A percentile compares a stretch with the other conserved stretches of the same genome.
phyloP scores from a whole-genome alignment of 2,888 invertebrate species.

The Diarsia dahlii region DNA sequence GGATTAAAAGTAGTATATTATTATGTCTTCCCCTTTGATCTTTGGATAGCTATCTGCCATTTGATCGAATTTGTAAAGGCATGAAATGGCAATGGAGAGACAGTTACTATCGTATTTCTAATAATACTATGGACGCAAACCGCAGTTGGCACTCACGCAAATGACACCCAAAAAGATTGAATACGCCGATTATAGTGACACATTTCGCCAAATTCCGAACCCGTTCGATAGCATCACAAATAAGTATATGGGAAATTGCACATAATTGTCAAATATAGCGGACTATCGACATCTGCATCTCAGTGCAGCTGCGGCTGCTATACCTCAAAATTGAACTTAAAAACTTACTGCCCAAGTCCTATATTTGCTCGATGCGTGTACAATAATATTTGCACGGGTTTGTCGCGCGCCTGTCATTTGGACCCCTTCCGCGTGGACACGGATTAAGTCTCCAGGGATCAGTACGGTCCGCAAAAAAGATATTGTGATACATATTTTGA shows the following conservation, averaged over 20 bases:
- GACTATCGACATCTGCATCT: constrained; percentile 68
- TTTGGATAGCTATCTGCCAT: not conserved
- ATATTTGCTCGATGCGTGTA: constrained; percentile 50
- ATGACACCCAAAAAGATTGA: constrained; percentile 11
- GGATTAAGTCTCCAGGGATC: constrained; percentile 75
- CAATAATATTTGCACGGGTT: constrained; percentile 70
- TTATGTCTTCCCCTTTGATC: not conserved
- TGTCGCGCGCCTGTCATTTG: constrained; percentile 83
- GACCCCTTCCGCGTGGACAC: constrained; percentile 85
- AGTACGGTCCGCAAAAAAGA: constrained; percentile 73
- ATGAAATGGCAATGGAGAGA: not conserved
- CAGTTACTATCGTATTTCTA: not conserved
- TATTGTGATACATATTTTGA: constrained; percentile 62
- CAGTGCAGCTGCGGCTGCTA: constrained; percentile 63
- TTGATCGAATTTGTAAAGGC: not conserved
- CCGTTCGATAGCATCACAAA: constrained; percentile 59
- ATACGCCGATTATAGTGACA: constrained; percentile 23
- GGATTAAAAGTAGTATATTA: not conserved
- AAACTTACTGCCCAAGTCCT: rapidly evolving
- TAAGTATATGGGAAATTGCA: constrained; percentile 76
- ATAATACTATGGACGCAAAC: constrained; percentile 2
- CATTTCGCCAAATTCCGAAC: constrained; percentile 30
- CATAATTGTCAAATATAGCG: constrained; percentile 69
- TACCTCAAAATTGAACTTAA: constrained; percentile 28
- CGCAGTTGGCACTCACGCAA: not conserved